A percentile compares a stretch with the other conserved stretches of the same genome.
phyloP scores from a whole-genome alignment of 2,113 vertebrate species.

The Aptenodytes patagonicus region DNA sequence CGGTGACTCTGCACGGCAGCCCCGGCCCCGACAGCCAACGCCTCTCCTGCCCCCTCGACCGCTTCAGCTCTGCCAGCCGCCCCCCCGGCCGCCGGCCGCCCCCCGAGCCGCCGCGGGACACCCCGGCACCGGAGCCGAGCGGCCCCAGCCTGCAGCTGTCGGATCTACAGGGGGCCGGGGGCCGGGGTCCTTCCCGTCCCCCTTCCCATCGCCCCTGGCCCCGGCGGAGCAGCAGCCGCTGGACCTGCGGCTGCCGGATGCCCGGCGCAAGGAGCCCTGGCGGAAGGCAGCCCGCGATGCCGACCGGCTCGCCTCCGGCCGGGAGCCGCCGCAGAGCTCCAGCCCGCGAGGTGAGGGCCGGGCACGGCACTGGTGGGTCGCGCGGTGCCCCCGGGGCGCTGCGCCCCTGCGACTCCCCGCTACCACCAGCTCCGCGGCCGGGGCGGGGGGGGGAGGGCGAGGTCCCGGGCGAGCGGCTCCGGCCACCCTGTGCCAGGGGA shows the following conservation, averaged over 20 bases:
- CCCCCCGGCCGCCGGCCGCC: neutral
- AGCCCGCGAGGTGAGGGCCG: neutral
- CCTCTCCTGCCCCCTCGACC: neutral
- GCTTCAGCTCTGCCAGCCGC: neutral
- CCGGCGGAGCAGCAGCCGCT: neutral
- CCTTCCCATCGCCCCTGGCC: neutral
- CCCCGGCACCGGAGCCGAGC: neutral
- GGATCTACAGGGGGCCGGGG: neutral
- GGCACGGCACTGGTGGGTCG: neutral
- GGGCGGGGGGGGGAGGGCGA: neutral
- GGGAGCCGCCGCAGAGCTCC: neutral
- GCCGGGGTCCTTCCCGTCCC: too few species aligned
- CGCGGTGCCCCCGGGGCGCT: neutral
- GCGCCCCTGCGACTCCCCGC: neutral
- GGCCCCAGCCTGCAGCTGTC: neutral
- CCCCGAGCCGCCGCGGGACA: neutral
- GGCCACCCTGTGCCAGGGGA: neutral
- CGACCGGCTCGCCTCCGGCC: neutral
- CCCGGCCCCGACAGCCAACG: neutral
- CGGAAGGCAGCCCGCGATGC: neutral
- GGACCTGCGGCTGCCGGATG: neutral
- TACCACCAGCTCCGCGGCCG: neutral
- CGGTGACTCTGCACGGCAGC: neutral
- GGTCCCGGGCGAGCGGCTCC: neutral
- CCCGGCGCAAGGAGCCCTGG: neutral